A percentile compares a stretch with the other conserved stretches of the same genome.
Conservation (phyloP, 2,888 invertebrate genomes). For the Drosophila formosana region DNA sequence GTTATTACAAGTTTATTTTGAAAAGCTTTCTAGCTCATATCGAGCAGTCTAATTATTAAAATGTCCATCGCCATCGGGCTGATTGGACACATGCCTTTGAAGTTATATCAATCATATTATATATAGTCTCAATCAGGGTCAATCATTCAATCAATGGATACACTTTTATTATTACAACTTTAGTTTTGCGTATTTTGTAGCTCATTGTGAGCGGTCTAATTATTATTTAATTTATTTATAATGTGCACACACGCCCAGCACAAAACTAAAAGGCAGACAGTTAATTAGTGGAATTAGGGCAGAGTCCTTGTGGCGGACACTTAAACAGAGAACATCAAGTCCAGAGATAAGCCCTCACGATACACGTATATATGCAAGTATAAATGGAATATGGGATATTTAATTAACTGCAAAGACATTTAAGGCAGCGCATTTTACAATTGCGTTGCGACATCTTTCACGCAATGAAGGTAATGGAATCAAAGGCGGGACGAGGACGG, state of each 20-base stretch:
- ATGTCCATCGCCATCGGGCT: no score
- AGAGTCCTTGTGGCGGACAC: constrained; percentile 41
- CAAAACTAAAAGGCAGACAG: constrained; percentile 20
- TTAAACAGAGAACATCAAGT: constrained; percentile 26
- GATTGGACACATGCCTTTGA: no score
- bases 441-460: constrained; percentile 68
- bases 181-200: background rate
- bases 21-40: no score
- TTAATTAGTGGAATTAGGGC: constrained; percentile 68
- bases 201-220: constrained; percentile 32
- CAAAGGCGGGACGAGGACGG: background rate
- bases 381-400: constrained; percentile 58
- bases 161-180: background rate
- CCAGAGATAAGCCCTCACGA: constrained; percentile 47
- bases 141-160: no score
- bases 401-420: constrained; percentile 81
- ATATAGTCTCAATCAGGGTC: no score
- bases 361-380: background rate
- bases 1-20: background rate
- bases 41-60: constrained; percentile 45
- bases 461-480: constrained; percentile 48
- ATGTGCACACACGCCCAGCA: constrained; percentile 29
- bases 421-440: constrained; percentile 69
- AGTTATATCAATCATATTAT: no score
- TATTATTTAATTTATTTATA: constrained; percentile 69